Percentiles rank a stretch among this genome's conserved stretches.
phyloP scores from a whole-genome alignment of 64 coral and sea anemone genomes.

The Stichodactyla mertensii region DNA sequence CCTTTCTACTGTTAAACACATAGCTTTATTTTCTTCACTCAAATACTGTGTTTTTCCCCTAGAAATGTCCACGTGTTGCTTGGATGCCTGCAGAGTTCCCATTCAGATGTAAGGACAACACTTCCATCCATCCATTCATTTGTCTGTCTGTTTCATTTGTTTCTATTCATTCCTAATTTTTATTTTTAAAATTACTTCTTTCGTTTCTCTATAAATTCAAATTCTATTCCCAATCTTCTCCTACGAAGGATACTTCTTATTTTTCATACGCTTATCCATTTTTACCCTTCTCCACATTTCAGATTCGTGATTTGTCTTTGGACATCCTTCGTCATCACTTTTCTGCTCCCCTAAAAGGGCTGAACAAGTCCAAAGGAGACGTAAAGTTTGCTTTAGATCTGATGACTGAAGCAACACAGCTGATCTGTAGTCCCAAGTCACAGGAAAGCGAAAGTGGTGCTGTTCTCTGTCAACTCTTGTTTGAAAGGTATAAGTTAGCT shows the following conservation, averaged over 20 bases:
- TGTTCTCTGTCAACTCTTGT: constrained; percentile 6
- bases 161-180: background rate
- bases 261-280: background rate
- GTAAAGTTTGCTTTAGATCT: background rate
- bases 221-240: background rate
- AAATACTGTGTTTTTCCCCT: background rate
- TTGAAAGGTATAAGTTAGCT: background rate
- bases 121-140: background rate
- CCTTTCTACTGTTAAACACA: background rate
- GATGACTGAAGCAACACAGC: background rate
- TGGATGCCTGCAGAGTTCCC: constrained; percentile 20
- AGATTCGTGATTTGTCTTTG: constrained; percentile 19
- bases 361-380: background rate
- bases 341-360: background rate
- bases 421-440: background rate
- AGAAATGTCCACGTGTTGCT: constrained; percentile 3
- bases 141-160: background rate
- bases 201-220: background rate
- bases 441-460: constrained; percentile 24
- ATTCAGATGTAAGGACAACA: background rate
- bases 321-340: constrained; percentile 6
- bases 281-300: background rate
- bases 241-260: background rate
- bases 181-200: background rate
- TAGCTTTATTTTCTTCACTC: background rate